These are phyloP conservation scores for Sphinx pinastri DNA, from an alignment of 2,888 invertebrate species.

Conservation along the genomic window DNA sequence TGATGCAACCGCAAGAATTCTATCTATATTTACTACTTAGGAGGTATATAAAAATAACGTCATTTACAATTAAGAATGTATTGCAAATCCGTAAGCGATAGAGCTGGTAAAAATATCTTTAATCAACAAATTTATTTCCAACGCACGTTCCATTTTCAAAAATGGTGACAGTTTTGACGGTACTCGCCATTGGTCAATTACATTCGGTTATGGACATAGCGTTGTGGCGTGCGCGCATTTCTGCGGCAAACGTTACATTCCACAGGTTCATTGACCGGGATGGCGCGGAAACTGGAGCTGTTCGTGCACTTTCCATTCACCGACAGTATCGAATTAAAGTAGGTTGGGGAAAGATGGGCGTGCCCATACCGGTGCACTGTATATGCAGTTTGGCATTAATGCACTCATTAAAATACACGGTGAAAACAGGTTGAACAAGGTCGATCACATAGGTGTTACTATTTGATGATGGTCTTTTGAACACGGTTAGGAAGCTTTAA, in stretches of 20 bases:
- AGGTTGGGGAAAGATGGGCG: constrained; percentile 38
- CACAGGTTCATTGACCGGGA: constrained; percentile 49
- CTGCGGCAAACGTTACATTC: constrained; percentile 34
- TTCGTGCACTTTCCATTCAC: constrained; percentile 47
- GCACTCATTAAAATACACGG: constrained; percentile 5
- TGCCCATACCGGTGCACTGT: constrained; percentile 19
- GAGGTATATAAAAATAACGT: not conserved
- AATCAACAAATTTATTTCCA: not conserved
- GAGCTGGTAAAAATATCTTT: not conserved
- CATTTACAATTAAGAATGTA: not conserved
- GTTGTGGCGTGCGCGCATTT: constrained; percentile 35
- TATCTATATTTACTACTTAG: not conserved
- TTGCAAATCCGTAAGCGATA: not conserved
- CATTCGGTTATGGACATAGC: constrained; percentile 19
- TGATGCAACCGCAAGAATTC: too few relatives aligned
- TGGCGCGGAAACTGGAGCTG: constrained; percentile 44
- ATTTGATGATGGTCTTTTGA: too few relatives aligned
- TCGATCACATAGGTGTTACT: not conserved
- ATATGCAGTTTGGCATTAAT: constrained; percentile 17
- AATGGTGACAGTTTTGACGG: constrained; percentile 20
- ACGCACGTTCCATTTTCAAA: constrained; percentile 10
- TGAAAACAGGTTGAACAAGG: not conserved
- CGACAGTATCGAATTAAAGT: constrained; percentile 41
- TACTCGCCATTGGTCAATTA: constrained; percentile 2
- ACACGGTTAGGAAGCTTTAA: too few relatives aligned